Evolutionary conservation across 2,888 invertebrate species (phyloP), one percentile per base, ranked within the genome.

Genomic region (Amaurobius ferox): DNA sequence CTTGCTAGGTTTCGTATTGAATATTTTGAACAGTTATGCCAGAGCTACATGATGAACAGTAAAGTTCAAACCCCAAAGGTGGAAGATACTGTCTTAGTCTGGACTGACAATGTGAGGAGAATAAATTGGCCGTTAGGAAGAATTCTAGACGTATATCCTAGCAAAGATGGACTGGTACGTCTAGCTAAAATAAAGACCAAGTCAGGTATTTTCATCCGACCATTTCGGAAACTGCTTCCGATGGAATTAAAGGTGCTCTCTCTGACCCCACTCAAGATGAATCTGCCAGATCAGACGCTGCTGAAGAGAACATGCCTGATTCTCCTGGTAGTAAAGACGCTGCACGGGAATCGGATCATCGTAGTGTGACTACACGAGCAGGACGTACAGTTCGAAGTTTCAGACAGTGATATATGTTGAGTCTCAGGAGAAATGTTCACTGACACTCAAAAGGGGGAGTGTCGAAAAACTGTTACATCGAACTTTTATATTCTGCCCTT

Each of bases 161-260:
- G 62, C 11, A 28, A 28, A n/a, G 62, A 62, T 9, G 62, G 28
- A 26, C 0, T 9, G 7, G 62, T 62, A 29, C 7, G 62, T 0
- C 28, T 62, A 16, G 67, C 67, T n/a, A 67, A 67, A 32, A 6
- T 67, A 3, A 67, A 67, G 9, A 67, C 67, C 1, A 13, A 23
- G 29, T 28, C 62, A 3, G 62, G 62, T 13, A 29, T 62, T n/a
- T 62, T 62, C 1, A 28, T 28, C 7, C 62, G 62, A 29, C 62
- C 62, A 11, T 26, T 62, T 7, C 6, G 44, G 16, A 62, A 62
- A n/a, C 29, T 62, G 7, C 28, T 26, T 62, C 26, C 62, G 26
- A 3, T 62, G 62, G 62, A 62, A n/a, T 1, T 28, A 9, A 29
- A n/a, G 3, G 62, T 9, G 28, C 3, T 13, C 0, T 16, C n/a